Base-by-base conservation (phyloP, 2,888 invertebrate genomes). In the Sinelater perroti region DNA sequence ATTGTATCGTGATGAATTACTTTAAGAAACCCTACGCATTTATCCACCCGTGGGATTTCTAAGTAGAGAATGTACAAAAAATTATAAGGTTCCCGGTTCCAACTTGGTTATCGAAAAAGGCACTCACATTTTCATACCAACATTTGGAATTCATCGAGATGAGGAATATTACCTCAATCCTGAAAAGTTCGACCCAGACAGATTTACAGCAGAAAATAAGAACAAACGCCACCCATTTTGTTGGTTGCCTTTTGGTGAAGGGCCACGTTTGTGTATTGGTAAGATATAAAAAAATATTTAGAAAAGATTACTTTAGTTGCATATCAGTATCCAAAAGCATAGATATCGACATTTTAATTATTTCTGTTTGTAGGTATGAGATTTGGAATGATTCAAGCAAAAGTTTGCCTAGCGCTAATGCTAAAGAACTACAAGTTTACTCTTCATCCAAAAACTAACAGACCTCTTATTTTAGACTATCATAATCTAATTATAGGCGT, bases 311-410 rank as follows among this genome's bases (percentile, higher is more conserved):
- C n/a, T n/a, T n/a, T n/a, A n/a, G n/a, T n/a, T n/a, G n/a, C n/a
- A n/a, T n/a, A n/a, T n/a, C n/a, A n/a, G n/a, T n/a, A n/a, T n/a
- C n/a, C n/a, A n/a, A n/a, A n/a, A n/a, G n/a, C n/a, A n/a, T n/a
- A n/a, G n/a, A n/a, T n/a, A n/a, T n/a, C n/a, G n/a, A n/a, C n/a
- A n/a, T n/a, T n/a, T n/a, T n/a, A n/a, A n/a, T n/a, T n/a, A n/a
- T 33, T 8, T 14, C 8, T 2, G 3, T 42, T 56, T 60, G 18
- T 40, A 67, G 66, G 67, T 13, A 47, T 61, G 13, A 54, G 66
- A 28, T 65, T 66, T 30, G 67, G 66, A 3, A 35, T 61, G 8
- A 47, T 67, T 50, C 66, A 67, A 44, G 52, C 61, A 1, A 67
- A 66, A 59, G 56, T 62, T 5, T 64, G 66, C 3, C 31, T 67